Evolutionary conservation across 1,140 invertebrate species (phyloP).

Genomic region (Colletes latitarsis): DNA sequence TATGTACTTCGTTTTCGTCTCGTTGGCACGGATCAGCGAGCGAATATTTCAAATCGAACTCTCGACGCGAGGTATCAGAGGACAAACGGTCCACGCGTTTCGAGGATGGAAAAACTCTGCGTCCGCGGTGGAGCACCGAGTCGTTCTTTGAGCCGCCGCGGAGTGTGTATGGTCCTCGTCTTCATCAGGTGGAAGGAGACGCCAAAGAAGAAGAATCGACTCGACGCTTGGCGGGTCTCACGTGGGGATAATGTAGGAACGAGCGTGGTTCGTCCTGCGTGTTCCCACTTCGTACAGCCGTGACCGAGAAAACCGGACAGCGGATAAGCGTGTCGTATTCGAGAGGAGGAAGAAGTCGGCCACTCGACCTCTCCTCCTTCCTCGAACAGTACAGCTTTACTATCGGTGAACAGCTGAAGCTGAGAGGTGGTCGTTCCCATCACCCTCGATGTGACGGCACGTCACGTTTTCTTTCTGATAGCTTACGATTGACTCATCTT

Average conservation of each 20-base stretch:
- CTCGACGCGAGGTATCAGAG: background rate
- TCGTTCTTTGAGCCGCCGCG: conserved; percentile 41
- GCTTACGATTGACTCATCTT: background rate
- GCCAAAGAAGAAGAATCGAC: conserved; percentile 54
- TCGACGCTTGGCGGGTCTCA: conserved; percentile 34
- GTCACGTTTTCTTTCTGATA: conserved; percentile 18
- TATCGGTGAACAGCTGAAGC: conserved; percentile 22
- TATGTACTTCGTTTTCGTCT: background rate
- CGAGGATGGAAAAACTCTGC: conserved; percentile 25
- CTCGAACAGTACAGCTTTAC: conserved; percentile 25
- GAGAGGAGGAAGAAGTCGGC: conserved; percentile 68
- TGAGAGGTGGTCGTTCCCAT: conserved; percentile 12
- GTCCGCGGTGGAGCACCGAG: conserved; percentile 5
- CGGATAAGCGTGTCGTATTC: conserved; percentile 57
- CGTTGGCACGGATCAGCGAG: no score
- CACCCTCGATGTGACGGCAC: conserved; percentile 34
- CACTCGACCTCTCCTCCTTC: conserved; percentile 52
- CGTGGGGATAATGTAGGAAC: conserved; percentile 69
- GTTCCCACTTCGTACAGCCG: conserved; percentile 54
- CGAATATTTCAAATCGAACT: background rate
- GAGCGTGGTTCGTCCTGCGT: conserved; percentile 40
- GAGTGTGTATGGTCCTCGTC: conserved; percentile 30
- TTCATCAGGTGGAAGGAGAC: conserved; percentile 47
- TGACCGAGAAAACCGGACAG: conserved; percentile 70
- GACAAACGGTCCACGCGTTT: background rate